Evolutionary conservation across 1,140 invertebrate species (phyloP).

Genomic region (Pemphigus obesinymphae): DNA sequence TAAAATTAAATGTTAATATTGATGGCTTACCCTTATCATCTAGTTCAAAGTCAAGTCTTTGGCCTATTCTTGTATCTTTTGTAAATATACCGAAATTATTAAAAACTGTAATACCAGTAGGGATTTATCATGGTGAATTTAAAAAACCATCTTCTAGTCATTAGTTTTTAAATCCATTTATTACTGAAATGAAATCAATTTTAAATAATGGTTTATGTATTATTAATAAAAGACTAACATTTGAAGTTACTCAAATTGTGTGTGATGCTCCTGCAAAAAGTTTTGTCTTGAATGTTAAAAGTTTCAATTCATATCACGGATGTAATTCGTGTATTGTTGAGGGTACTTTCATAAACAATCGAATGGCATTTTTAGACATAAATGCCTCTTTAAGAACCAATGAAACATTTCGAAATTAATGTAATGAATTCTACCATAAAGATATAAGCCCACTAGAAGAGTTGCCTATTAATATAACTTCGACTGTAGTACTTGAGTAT

Average conservation of each 20-base stretch:
- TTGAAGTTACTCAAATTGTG: too few relatives aligned
- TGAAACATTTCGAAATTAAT: neutral
- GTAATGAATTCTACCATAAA: slow-evolving; percentile 11
- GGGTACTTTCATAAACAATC: neutral
- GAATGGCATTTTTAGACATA: neutral
- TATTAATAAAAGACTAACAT: too few relatives aligned
- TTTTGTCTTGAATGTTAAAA: too few relatives aligned
- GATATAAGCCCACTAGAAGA: neutral
- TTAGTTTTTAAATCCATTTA: too few relatives aligned
- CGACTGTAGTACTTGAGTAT: neutral
- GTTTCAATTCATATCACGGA: too few relatives aligned
- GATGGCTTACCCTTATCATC: neutral
- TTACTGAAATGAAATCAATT: too few relatives aligned
- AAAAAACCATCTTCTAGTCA: too few relatives aligned
- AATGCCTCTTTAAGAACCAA: neutral
- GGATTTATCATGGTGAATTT: too few relatives aligned
- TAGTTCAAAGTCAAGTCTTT: neutral
- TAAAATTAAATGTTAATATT: neutral
- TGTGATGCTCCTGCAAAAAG: too few relatives aligned
- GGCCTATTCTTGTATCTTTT: neutral
- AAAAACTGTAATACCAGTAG: too few relatives aligned
- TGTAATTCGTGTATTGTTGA: neutral
- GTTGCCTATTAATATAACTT: neutral
- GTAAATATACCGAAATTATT: too few relatives aligned
- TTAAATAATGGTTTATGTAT: too few relatives aligned